These are phyloP conservation scores for Gadus chalcogrammus DNA, from an alignment of 2,113 vertebrate genomes.

Conservation along the genomic window DNA sequence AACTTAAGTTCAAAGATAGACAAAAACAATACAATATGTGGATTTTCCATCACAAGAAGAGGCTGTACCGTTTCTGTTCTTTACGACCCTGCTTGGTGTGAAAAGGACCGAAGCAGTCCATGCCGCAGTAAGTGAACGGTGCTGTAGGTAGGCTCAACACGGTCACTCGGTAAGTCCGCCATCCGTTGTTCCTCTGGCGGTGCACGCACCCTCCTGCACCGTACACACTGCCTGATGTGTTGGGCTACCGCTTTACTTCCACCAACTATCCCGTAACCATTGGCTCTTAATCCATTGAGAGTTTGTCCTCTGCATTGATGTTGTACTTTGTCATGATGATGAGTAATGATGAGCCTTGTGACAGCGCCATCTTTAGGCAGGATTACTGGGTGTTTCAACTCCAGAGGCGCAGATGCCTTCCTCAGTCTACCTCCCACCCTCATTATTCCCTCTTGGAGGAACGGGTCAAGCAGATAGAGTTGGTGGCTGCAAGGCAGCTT, in stretches of 20 bases:
- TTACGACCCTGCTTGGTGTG: no score
- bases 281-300: no score
- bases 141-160: no score
- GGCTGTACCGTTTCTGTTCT: no score
- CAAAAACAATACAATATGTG: no score
- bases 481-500: not conserved
- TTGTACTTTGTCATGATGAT: not conserved
- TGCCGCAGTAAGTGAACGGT: no score
- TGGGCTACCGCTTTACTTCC: not conserved
- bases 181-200: not conserved
- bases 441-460: not conserved
- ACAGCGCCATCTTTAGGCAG: constrained; percentile 9
- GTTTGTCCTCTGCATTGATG: no score
- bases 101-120: no score
- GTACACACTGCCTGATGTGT: constrained; percentile 11
- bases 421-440: not conserved
- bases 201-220: constrained; percentile 21
- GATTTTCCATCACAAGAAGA: no score
- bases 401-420: no score
- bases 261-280: not conserved
- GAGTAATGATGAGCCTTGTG: constrained; percentile 1
- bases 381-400: constrained; percentile 13
- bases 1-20: no score
- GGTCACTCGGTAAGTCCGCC: no score
- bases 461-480: not conserved